Evolutionary conservation across 2,797 vertebrate species (phyloP), one percentile per base, ranked within the genome.

Genomic region (Microhierax caerulescens): DNA sequence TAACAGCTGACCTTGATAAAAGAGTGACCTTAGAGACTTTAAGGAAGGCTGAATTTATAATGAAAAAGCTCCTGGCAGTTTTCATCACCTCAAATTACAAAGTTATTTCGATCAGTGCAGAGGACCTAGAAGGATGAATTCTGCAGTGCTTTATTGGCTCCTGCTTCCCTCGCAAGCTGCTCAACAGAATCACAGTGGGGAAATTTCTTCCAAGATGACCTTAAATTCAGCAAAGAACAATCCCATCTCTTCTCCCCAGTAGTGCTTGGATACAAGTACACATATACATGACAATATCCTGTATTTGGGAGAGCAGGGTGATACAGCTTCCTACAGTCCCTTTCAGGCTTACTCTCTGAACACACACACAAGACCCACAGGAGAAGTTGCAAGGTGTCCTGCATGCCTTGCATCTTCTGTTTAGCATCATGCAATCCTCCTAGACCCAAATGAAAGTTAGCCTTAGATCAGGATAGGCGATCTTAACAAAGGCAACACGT

Each of bases 11-110:
- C 16, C 53, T 69, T 69, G 76, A 85, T 67, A 65, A 91, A 94
- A 84, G 32, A 79, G 22, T 30, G n/a, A 88, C 41, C 65, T 86
- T 56, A 74, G 73, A 90, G 76, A 59, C 18, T 78, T 88, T 73
- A 86, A 88, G 47, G 45, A 81, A 88, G 23, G 39, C 36, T 81
- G 47, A 94, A 88, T 95, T 94, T 88, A 76, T 69, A 89, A 91
- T 4, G 13, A 34, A 74, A 64, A 56, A 80, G 50, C 59, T 95
- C 61, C 73, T 48, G 67, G 70, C 30, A 73, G 39, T 81, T 96
- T 94, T 94, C 82, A 88, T 86, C 82, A 76, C 70, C 69, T 95
- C 54, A 63, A 88, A 88, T 88, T 78, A 91, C 1, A 0, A 82
- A 86, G 61, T 61, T 34, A 85, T 90, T 94, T 78, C 0, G 0